Conservation (phyloP, 2,113 vertebrate genomes). For the Chelonoidis abingdonii region DNA sequence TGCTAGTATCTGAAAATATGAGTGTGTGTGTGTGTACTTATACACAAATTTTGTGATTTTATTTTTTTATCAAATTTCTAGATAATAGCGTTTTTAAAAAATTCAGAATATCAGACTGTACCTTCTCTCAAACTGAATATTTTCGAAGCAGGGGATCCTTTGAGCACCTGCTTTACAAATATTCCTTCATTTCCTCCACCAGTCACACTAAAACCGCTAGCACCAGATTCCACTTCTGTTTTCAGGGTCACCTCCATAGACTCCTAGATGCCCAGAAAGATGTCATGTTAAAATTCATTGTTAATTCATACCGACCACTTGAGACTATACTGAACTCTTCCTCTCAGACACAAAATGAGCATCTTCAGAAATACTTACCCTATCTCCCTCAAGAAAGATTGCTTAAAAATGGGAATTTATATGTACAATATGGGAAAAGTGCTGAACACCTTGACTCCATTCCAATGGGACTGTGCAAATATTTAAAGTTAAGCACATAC, state of each 20-base stretch:
- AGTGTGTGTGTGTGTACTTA: background rate
- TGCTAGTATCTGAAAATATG: background rate
- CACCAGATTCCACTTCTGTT: slow-evolving; percentile 87
- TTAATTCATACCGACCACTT: background rate
- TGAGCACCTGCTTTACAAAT: slow-evolving; percentile 91
- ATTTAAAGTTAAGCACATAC: background rate
- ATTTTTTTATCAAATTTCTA: background rate
- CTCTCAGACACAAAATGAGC: background rate
- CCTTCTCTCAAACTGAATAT: slow-evolving; percentile 91
- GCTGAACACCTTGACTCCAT: background rate
- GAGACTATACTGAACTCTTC: background rate
- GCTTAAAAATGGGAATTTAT: background rate
- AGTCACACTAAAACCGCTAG: slow-evolving; percentile 88
- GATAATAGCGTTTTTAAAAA: background rate
- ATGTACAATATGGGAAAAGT: background rate
- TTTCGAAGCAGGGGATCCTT: slow-evolving; percentile 91
- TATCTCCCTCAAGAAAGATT: background rate
- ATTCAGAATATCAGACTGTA: slow-evolving; percentile 60
- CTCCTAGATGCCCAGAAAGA: slow-evolving; percentile 52
- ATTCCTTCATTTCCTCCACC: slow-evolving; percentile 93
- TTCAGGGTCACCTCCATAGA: slow-evolving; percentile 84
- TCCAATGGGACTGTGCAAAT: background rate
- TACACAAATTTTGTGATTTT: background rate
- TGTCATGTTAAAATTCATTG: background rate
- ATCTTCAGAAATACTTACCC: background rate